Percentiles rank a stretch among this genome's conserved stretches.
Evolutionary conservation across 2,113 vertebrate species (phyloP).

Genomic region (Hippocampus zosterae): DNA sequence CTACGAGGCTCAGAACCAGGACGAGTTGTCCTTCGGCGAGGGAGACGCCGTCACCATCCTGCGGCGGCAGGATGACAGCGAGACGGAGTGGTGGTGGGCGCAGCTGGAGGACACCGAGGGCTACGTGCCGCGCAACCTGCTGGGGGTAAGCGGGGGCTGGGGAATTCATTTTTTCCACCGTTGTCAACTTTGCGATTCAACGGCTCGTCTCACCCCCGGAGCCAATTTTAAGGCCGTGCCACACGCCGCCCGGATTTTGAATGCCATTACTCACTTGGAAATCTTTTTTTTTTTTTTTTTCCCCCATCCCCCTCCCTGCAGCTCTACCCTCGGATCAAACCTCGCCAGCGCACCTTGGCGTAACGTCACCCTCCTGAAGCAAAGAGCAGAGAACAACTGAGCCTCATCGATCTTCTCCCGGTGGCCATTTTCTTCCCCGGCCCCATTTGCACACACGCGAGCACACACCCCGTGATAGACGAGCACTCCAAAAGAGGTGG

Average conservation of each 20-base stretch:
- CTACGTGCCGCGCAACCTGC: slow-evolving; percentile 91
- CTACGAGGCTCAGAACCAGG: slow-evolving; percentile 84
- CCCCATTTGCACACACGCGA: slow-evolving; percentile 36
- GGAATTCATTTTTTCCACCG: too few relatives aligned
- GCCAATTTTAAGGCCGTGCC: background rate
- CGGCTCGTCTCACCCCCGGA: too few relatives aligned
- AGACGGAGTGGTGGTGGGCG: slow-evolving; percentile 98
- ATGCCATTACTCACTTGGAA: background rate
- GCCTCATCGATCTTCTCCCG: slow-evolving; percentile 42
- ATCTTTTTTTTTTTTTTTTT: background rate
- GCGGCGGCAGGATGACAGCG: slow-evolving; percentile 85
- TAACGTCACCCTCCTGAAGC: slow-evolving; percentile 59
- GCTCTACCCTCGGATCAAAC: slow-evolving; percentile 96
- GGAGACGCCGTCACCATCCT: slow-evolving; percentile 88
- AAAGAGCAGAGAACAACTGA: slow-evolving; percentile 53
- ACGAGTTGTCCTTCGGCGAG: slow-evolving; percentile 89
- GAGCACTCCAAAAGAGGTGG: slow-evolving; percentile 48
- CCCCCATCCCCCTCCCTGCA: slow-evolving; percentile 47
- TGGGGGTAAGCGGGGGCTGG: slow-evolving; percentile 76
- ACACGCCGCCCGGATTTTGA: background rate
- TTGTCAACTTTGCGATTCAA: too few relatives aligned
- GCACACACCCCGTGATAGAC: slow-evolving; percentile 28
- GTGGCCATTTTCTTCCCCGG: slow-evolving; percentile 39
- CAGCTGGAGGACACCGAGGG: slow-evolving; percentile 88
- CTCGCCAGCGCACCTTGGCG: slow-evolving; percentile 90